Base-by-base conservation (phyloP, 2,797 vertebrate genomes). In the Yasuhikotakia modesta region DNA sequence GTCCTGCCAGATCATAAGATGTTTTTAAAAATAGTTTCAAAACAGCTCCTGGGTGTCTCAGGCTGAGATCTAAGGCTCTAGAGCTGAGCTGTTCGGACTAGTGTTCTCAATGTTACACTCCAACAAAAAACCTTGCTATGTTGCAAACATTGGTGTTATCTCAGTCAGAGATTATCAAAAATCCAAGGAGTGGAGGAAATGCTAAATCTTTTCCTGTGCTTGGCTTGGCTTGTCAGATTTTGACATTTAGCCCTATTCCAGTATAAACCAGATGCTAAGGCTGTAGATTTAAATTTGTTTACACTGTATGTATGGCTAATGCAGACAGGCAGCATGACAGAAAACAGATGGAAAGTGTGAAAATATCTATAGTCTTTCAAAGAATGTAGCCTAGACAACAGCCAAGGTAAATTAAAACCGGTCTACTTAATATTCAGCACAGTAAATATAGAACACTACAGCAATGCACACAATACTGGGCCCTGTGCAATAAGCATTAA, bases 191-290 rank as follows among this genome's bases (percentile, higher is more conserved):
- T 13, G 32, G 50, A 45, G 30, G 4, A 69, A 67, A 73, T n/a
- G 12, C 68, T 4, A 7, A 16, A 43, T 46, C 13, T 39, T 32
- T 64, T 27, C 45, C n/a, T 55, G 2, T 32, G 53, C 66, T 57
- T 19, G 32, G 60, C 67, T 39, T 16, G 27, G n/a, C n/a, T n/a
- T n/a, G n/a, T 74, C 17, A 17, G 64, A 24, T 22, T 30, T 57
- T 79, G 45, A 11, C 46, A 16, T 5, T 13, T 39, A 64, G 35
- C 35, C 6, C 35, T 39, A 39, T 64, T 57, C 22, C 55, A 55
- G 61, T 69, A 17, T 58, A 63, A 83, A 80, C 48, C 76, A 84
- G 69, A 76, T 73, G 57, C 45, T 16, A 19, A 13, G 11, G 53
- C 22, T 50, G 43, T 13, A 30, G 19, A 19, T 68, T 45, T 71